Conservation (phyloP, 2,113 vertebrate species). For the Cynopterus brachyotis region DNA sequence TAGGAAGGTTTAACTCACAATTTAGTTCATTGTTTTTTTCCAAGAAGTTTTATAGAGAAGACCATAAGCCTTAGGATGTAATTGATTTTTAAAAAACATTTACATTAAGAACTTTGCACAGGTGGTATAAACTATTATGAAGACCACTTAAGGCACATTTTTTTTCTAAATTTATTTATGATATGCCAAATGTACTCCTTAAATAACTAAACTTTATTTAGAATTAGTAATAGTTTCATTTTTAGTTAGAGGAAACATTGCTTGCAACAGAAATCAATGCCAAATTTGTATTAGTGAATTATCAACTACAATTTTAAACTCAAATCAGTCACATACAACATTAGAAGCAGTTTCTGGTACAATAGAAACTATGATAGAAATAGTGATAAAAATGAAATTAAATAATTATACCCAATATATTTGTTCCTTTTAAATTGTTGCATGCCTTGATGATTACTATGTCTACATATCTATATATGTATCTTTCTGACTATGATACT, state of each 20-base stretch:
- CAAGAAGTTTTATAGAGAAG: background rate
- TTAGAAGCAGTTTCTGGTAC: background rate
- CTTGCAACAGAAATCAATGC: background rate
- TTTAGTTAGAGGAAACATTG: background rate
- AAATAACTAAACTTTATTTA: slow-evolving; percentile 34
- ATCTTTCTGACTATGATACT: background rate
- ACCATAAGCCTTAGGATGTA: background rate
- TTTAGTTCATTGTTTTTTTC: background rate
- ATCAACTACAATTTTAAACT: background rate
- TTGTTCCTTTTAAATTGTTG: background rate
- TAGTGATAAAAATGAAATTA: background rate
- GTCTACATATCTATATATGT: background rate
- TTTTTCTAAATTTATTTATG: background rate
- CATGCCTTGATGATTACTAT: background rate
- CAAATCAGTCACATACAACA: background rate
- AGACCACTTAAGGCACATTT: background rate
- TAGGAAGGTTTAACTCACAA: background rate
- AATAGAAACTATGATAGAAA: background rate
- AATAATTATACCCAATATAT: background rate
- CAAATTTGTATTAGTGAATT: background rate
- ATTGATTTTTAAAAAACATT: background rate
- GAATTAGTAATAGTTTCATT: slow-evolving; percentile 25
- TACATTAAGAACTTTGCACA: background rate
- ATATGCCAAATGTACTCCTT: background rate
- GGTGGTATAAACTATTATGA: background rate